A percentile compares a stretch with the other conserved stretches of the same genome.
Evolutionary conservation across 2,113 vertebrate species (phyloP).

Genomic region (Scatophagus argus): DNA sequence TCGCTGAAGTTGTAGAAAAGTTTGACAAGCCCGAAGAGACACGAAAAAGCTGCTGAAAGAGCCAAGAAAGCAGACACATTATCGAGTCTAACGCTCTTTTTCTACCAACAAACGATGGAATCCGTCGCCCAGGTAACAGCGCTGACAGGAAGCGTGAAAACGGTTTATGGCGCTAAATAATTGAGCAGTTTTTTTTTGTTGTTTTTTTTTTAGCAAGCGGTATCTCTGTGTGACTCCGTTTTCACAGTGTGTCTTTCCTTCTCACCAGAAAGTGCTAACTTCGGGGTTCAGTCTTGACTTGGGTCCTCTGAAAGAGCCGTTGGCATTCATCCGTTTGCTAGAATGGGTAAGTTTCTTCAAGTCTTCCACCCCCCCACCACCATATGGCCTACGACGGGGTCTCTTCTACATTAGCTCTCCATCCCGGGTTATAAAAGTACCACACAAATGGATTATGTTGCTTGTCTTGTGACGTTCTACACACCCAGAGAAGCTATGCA

Average conservation of each 20-base stretch:
- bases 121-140: constrained; percentile 73
- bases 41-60: not conserved
- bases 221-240: no score
- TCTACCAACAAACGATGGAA: constrained; percentile 58
- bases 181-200: not conserved
- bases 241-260: not conserved
- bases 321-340: constrained; percentile 93
- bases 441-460: constrained; percentile 43
- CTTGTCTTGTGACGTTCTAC: constrained; percentile 64
- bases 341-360: constrained; percentile 89
- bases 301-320: constrained; percentile 89
- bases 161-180: constrained; percentile 5
- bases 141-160: not conserved
- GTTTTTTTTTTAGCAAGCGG: not conserved
- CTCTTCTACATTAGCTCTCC: not conserved
- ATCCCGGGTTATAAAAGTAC: not conserved
- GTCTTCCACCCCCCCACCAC: not conserved
- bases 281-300: constrained; percentile 84
- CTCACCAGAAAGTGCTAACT: constrained; percentile 76
- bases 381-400: constrained; percentile 33
- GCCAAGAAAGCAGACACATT: not conserved
- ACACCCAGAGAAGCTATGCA: constrained; percentile 21
- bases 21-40: constrained; percentile 63
- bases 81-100: not conserved
- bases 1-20: constrained; percentile 68